These are phyloP conservation scores for Eutolmus rufibarbis DNA, from an alignment of 2,888 invertebrate species.

Conservation along the genomic window DNA sequence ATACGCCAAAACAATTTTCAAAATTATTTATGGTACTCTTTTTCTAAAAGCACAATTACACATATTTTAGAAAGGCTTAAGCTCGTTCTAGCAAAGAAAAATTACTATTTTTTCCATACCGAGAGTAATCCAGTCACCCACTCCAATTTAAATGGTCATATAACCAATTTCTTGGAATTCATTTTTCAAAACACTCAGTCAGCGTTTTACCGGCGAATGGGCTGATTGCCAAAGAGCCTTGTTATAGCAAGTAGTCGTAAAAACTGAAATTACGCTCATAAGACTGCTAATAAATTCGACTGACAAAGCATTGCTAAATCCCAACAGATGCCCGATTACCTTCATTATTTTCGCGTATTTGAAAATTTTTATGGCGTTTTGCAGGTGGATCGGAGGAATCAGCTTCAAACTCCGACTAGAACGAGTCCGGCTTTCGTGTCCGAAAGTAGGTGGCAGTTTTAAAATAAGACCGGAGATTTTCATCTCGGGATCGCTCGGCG, in stretches of 20 bases:
- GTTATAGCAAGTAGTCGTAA: not conserved
- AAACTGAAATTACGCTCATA: not conserved
- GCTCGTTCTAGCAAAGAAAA: too few species aligned
- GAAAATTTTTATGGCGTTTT: not conserved
- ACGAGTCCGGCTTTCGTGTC: not conserved
- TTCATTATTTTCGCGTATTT: not conserved
- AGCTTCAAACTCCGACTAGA: not conserved
- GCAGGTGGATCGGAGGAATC: not conserved
- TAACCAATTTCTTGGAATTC: not conserved
- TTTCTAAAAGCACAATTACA: too few species aligned
- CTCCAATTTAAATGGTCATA: not conserved
- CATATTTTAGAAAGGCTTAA: too few species aligned
- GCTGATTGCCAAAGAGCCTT: not conserved
- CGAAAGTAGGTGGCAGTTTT: not conserved
- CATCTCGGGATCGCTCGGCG: not conserved
- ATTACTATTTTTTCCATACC: not conserved
- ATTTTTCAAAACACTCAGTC: not conserved
- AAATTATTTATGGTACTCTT: too few species aligned
- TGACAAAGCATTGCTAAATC: not conserved
- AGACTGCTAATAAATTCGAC: not conserved
- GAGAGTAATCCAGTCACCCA: not conserved
- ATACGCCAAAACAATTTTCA: too few species aligned
- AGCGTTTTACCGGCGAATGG: not conserved
- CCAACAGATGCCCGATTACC: not conserved
- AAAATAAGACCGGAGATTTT: not conserved